Evolutionary conservation across 2,113 vertebrate species (phyloP).

Genomic region (Ciconia boyciana): DNA sequence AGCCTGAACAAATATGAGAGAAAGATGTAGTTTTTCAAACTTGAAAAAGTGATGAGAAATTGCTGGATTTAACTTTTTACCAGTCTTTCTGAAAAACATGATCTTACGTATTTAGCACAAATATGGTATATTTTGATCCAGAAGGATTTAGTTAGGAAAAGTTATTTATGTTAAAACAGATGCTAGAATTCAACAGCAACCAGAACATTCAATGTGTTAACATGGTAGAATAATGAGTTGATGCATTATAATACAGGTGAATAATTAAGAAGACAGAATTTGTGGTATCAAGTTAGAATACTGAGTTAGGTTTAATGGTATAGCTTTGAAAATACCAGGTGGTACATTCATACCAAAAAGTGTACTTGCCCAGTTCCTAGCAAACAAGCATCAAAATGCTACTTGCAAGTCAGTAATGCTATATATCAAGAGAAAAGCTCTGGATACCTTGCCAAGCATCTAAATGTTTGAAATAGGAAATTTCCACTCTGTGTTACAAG

Average conservation of each 20-base stretch:
- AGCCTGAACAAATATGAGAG: background rate
- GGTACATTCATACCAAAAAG: background rate
- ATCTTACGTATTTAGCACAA: background rate
- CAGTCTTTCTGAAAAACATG: background rate
- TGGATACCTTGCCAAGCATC: background rate
- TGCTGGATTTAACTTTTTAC: background rate
- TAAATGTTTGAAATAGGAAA: background rate
- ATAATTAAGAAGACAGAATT: background rate
- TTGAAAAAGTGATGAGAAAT: background rate
- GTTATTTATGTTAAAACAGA: background rate
- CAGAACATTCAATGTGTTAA: background rate
- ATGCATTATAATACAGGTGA: background rate
- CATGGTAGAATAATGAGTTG: background rate
- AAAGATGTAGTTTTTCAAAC: background rate
- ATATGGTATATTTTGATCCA: background rate
- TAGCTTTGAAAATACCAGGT: background rate
- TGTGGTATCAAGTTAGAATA: background rate
- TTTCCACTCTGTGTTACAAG: slow-evolving; percentile 13
- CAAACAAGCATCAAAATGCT: background rate
- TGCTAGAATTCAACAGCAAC: background rate
- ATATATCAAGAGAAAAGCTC: background rate
- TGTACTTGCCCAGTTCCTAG: background rate
- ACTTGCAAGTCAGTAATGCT: background rate
- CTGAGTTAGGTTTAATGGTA: background rate
- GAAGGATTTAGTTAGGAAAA: background rate